phyloP scores from a whole-genome alignment of 2,797 vertebrate species.

The Distichodus sexfasciatus region DNA sequence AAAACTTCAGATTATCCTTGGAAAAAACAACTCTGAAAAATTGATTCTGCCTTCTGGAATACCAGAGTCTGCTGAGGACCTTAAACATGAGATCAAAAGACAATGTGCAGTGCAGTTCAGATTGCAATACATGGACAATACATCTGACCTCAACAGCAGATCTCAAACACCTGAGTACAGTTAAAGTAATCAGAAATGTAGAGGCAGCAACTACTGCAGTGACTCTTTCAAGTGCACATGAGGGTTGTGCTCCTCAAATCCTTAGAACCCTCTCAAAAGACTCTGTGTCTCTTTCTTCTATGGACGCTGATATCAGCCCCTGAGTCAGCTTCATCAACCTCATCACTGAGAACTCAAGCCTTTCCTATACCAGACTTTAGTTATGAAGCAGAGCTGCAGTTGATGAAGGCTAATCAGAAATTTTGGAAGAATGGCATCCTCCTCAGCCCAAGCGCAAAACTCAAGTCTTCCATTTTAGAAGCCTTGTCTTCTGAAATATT shows the following conservation, averaged over 20 bases:
- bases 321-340: conserved; percentile 5
- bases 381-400: no score
- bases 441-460: no score
- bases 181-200: conserved; percentile 29
- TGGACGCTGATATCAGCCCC: no score
- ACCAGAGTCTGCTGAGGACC: background rate
- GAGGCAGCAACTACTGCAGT: background rate
- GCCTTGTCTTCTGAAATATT: no score
- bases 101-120: conserved; percentile 5
- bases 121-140: conserved; percentile 33
- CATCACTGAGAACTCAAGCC: conserved; percentile 13
- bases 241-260: no score
- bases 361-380: conserved; percentile 5
- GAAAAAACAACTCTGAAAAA: background rate
- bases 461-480: no score
- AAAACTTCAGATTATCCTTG: background rate
- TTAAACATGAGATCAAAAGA: background rate
- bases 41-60: background rate
- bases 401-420: no score
- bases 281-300: no score
- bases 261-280: no score
- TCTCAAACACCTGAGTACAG: conserved; percentile 30
- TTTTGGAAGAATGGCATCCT: no score
- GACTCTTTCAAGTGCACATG: no score
- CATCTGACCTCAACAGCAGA: conserved; percentile 28